Evolutionary conservation across 1,140 invertebrate species (phyloP), one percentile per base, ranked within the genome.

Genomic region (Ridgeia piscesae): DNA sequence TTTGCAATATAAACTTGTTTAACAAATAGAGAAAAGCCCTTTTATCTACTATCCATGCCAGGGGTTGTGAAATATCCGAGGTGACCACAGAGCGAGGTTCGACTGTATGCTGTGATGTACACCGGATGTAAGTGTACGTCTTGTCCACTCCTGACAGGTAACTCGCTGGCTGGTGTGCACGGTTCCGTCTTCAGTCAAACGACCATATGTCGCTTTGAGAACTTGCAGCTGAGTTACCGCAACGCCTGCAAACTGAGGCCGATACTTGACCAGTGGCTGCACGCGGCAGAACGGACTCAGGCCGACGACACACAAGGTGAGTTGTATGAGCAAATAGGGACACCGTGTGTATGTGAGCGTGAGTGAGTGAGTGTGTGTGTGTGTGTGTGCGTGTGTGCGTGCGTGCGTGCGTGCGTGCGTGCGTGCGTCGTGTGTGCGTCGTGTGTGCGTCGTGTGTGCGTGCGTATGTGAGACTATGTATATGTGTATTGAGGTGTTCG

Each of bases 211-310:
- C 96, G 99, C 95, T 99, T 99, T 95, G 99, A 99, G 96, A 98
- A 99, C 0, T 96, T 99, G 35, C 99, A 99, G 95, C 96, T 99
- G 89, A 99, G 98, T 93, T 99, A 99, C 96, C 99, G 99, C 96
- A 99, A 99, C 95, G 99, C 99, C 98, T 99, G 99, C 96, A 99
- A 99, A 96, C 96, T 99, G 94, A 99, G 99, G 95, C 99, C 99
- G 0, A 96, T 99, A 48, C 97, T 99, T 21, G 98, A 99, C 95
- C 99, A 99, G 95, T 99, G 99, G 99, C 96, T 99, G 35, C 98
- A 98, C 95, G 98, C 99, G 95, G 98, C 98, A 0, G 98, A 93
- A 50, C 27, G 88, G n/a, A 91, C 34, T 88, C 48, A 91, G 27
- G 92, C 48, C 11, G 92, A 92, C 90, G 93, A 93, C 91, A 42